phyloP scores from a whole-genome alignment of 2,888 invertebrate genomes.

The Mimas tiliae region DNA sequence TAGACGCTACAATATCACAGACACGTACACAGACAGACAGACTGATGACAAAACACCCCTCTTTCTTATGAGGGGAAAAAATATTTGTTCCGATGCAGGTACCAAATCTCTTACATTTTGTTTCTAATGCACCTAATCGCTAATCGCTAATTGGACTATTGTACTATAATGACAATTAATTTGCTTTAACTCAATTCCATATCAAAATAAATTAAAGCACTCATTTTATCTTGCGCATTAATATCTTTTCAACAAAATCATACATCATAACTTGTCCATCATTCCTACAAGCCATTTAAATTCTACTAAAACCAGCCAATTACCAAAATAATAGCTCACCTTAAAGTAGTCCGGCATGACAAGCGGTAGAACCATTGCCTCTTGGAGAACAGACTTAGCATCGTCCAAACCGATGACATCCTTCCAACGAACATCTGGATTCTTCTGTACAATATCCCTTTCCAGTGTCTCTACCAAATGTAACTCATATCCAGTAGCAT shows the following conservation, averaged over 20 bases:
- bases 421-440: slow-evolving; percentile 93
- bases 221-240: background rate
- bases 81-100: no score
- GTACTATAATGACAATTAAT: no score
- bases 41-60: no score
- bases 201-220: background rate
- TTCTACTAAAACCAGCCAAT: background rate
- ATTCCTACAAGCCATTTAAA: background rate
- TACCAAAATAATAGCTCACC: slow-evolving; percentile 59
- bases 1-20: no score
- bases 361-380: slow-evolving; percentile 94
- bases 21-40: no score
- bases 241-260: background rate
- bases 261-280: slow-evolving; percentile 1
- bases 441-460: slow-evolving; percentile 92
- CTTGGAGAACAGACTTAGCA: slow-evolving; percentile 91
- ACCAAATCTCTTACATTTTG: no score
- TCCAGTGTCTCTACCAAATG: slow-evolving; percentile 93
- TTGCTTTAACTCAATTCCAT: background rate
- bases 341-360: slow-evolving; percentile 96
- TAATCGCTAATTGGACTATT: no score
- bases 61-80: no score
- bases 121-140: no score
- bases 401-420: slow-evolving; percentile 90
- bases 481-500: slow-evolving; percentile 88